Base-by-base conservation (phyloP, 2,113 vertebrate species). In the Solea senegalensis region DNA sequence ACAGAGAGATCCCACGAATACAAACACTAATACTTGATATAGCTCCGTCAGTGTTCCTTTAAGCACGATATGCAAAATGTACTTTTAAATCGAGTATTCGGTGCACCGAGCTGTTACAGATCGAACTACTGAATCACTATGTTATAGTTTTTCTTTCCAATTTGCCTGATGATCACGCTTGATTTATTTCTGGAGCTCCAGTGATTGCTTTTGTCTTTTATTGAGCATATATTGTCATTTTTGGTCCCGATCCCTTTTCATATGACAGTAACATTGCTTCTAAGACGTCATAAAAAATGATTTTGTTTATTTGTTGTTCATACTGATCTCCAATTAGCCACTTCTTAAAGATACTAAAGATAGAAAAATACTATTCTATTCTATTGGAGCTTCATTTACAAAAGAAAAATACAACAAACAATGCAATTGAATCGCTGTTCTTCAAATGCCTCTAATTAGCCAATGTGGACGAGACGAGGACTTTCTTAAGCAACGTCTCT, bases 1-100 rank as follows among this genome's bases (percentile, higher is more conserved):
- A 44, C 45, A 40, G 70, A 74, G 45, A 28, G 65, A 59, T 50
- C 10, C 62, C 50, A 28, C 15, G 48, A 60, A 50, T 51, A 10
- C 7, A n/a, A 52, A 40, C 43, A 4, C 16, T 61, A n/a, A 26
- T 57, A 52, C 15, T 45, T 9, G 16, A 39, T 13, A 16, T 12
- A 34, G 1, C 12, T 48, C 11, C 10, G 13, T 12, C 11, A 14
- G 15, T n/a, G 21, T 21, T 21, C 21, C 21, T 21, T 21, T 21
- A 21, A 1, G 21, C 21, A 21, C 21, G 21, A 21, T 21, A 21
- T 21, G 21, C 21, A 21, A 21, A 21, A 1, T 21, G 21, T 21
- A 21, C 1, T 21, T 21, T 21, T 21, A 21, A 21, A 21, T 21
- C 21, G 21, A 21, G 21, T 50, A 50, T 50, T 50, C 15, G 7